Conservation (phyloP, 2,888 invertebrate genomes). For the Aspidapion aeneum region DNA sequence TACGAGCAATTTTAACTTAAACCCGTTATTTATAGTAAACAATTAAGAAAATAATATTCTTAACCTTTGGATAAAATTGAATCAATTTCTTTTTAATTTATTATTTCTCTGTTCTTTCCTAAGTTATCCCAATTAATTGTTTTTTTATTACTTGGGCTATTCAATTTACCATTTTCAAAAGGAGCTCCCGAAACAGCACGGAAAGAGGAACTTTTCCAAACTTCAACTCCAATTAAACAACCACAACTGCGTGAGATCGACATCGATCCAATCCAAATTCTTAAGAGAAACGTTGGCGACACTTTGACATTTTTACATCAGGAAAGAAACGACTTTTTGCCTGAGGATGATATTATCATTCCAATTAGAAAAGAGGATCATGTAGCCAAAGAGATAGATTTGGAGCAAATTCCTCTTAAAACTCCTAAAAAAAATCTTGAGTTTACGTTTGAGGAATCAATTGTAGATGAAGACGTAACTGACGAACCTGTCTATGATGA, state of each 20-base stretch:
- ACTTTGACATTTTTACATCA: slow-evolving; percentile 47
- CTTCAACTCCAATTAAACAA: slow-evolving; percentile 35
- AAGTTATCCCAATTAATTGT: too few species aligned
- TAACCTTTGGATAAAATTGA: too few species aligned
- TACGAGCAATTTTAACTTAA: too few species aligned
- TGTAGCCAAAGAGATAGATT: slow-evolving; percentile 41
- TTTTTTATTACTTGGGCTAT: too few species aligned
- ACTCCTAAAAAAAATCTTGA: slow-evolving; percentile 29
- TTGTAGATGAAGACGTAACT: too few species aligned
- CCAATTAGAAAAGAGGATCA: slow-evolving; percentile 47
- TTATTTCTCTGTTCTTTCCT: not conserved
- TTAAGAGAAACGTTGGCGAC: slow-evolving; percentile 45
- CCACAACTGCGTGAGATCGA: slow-evolving; percentile 14
- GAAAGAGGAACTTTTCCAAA: slow-evolving; percentile 8
- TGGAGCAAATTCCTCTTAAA: slow-evolving; percentile 37
- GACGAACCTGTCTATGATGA: not conserved
- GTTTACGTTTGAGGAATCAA: slow-evolving; percentile 10
- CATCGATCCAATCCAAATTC: slow-evolving; percentile 37
- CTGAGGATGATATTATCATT: slow-evolving; percentile 46
- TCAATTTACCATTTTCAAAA: slow-evolving; percentile 30
- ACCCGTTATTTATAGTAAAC: too few species aligned
- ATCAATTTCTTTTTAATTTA: too few species aligned
- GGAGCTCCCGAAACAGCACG: slow-evolving; percentile 23
- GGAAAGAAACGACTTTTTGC: slow-evolving; percentile 47
- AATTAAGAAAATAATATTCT: too few species aligned